Conservation (phyloP, 1,140 invertebrate species). For the Cecropterus lyciades region DNA sequence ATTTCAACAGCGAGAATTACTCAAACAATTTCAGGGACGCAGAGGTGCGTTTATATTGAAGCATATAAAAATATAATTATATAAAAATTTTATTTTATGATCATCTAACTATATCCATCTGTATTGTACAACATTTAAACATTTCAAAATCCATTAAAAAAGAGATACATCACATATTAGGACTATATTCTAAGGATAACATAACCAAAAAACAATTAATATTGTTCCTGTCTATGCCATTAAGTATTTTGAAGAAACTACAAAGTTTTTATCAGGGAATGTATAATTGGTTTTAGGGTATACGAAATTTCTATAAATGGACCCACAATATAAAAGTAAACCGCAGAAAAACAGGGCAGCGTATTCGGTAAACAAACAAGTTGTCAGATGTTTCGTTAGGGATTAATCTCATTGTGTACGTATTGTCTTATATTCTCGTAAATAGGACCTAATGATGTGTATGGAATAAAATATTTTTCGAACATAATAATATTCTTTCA, state of each 20-base stretch:
- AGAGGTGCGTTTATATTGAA: constrained; percentile 17
- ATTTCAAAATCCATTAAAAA: too few relatives aligned
- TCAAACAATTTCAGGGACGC: constrained; percentile 20
- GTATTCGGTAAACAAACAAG: constrained; percentile 39
- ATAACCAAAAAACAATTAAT: too few relatives aligned
- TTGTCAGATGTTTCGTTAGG: constrained; percentile 46
- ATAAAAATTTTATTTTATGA: too few relatives aligned
- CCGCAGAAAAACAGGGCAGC: constrained; percentile 39
- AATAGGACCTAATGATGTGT: background rate
- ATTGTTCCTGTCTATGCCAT: too few relatives aligned
- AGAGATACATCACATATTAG: too few relatives aligned
- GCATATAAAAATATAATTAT: background rate
- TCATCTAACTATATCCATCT: too few relatives aligned
- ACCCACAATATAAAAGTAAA: constrained; percentile 43
- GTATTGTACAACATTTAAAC: too few relatives aligned
- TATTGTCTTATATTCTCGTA: constrained; percentile 11
- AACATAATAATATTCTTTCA: background rate
- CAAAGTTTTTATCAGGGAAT: background rate
- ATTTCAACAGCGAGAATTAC: constrained; percentile 32
- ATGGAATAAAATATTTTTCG: background rate
- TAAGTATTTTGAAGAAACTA: too few relatives aligned
- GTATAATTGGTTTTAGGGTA: background rate
- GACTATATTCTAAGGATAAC: too few relatives aligned
- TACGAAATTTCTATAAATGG: constrained; percentile 1
- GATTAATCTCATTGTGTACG: constrained; percentile 39